Base-by-base conservation (phyloP, 2,888 invertebrate species). In the Machimus rusticus region DNA sequence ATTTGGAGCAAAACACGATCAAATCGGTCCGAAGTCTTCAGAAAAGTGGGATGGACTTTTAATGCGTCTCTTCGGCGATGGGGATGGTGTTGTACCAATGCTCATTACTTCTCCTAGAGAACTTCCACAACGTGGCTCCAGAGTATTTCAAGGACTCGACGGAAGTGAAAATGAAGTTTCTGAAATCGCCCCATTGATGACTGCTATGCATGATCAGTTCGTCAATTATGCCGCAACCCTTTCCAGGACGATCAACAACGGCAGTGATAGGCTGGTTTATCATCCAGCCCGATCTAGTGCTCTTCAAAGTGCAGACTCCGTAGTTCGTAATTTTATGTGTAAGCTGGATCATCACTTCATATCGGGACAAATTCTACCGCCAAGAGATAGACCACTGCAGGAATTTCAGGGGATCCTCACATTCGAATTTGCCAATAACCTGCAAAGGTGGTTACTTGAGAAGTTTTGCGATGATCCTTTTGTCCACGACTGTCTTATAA, bases 321-420 rank as follows among this genome's bases (percentile, higher is more conserved):
- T 74, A 28, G 46, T 74, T 39, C 85, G 76, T 2, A 86, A 51
- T 34, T 86, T 86, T 77, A 86, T 77, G 16, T 76, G 55, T 9
- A 74, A 51, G 34, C 43, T 87, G 12, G 46, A 81, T 57, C 46
- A 87, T 43, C 74, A 78, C 14, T 88, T 87, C 46, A 79, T 87
- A 66, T 76, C 82, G 8, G 87, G 88, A 28, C 82, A 86, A 34
- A 85, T 87, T 16, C 43, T 85, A 19, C 16, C 81, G 14, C 51
- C 85, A 14, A 74, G n/a, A 19, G 37, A 46, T 77, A 74, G 74
- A 19, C 55, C n/a, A 51, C 39, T 89, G 12, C 81, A 66, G 16
- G 87, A 88, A 46, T 89, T 89, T 86, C 78, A 88, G 37, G 89
- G 89, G 2, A 88, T 84, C 19, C 81, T 89, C 46, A 87, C 87